Evolutionary conservation across 2,797 vertebrate species (phyloP).

Genomic region (Synanceia verrucosa): DNA sequence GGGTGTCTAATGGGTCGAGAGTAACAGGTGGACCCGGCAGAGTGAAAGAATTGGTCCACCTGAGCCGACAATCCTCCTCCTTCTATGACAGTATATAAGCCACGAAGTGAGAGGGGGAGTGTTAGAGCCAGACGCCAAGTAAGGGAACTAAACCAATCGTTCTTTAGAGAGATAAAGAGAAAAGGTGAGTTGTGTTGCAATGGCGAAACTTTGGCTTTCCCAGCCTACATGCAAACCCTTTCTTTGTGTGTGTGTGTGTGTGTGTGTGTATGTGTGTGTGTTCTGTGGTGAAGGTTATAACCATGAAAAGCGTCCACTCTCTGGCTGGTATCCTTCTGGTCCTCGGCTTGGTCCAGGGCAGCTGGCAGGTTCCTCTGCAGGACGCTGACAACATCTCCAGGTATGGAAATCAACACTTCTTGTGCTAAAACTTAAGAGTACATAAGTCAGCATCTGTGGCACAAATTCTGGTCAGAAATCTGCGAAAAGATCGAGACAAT

Average conservation of each 20-base stretch:
- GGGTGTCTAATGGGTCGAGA: constrained; percentile 80
- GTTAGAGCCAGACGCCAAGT: constrained; percentile 52
- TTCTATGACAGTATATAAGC: constrained; percentile 65
- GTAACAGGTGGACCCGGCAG: constrained; percentile 68
- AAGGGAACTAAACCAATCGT: constrained; percentile 44
- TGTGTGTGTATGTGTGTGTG: constrained; percentile 7
- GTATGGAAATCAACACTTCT: constrained; percentile 68
- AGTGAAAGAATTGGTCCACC: constrained; percentile 49
- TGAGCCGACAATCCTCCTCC: constrained; percentile 35
- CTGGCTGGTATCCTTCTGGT: constrained; percentile 87
- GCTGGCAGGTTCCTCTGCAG: constrained; percentile 89
- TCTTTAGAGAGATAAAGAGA: constrained; percentile 28
- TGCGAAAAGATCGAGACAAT: background rate
- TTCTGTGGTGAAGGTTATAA: constrained; percentile 46
- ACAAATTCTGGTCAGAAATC: background rate
- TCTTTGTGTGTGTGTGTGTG: constrained; percentile 3
- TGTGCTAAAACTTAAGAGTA: background rate
- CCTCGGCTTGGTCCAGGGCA: constrained; percentile 87
- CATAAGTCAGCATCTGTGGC: background rate
- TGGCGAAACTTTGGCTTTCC: background rate
- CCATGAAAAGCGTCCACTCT: constrained; percentile 88
- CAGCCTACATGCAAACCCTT: background rate
- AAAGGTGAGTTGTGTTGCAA: constrained; percentile 54
- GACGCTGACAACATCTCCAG: constrained; percentile 86
- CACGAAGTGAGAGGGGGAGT: constrained; percentile 14